phyloP scores from a whole-genome alignment of 2,888 invertebrate species.

The Miltochrista miniata region DNA sequence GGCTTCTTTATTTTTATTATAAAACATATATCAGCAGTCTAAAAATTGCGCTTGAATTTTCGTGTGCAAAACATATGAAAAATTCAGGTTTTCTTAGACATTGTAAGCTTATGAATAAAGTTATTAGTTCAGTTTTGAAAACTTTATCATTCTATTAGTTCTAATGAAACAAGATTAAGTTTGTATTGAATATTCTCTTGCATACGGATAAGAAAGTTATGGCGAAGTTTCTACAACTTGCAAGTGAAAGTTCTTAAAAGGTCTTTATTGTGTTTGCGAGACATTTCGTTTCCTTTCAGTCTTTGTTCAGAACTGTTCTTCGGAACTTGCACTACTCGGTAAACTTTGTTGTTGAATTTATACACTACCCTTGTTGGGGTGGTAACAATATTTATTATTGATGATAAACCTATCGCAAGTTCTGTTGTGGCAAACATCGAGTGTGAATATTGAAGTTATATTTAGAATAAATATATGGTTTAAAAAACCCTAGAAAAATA shows the following conservation, averaged over 20 bases:
- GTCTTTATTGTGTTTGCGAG: conserved; percentile 59
- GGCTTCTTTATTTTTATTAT: conserved; percentile 33
- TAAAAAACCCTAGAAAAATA: too few relatives aligned
- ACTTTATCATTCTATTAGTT: conserved; percentile 9
- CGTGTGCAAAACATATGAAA: background rate
- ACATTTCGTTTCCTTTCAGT: conserved; percentile 59
- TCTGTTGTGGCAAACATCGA: background rate
- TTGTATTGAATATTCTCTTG: conserved; percentile 8
- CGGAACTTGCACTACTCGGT: conserved; percentile 47
- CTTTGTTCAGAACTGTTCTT: conserved; percentile 51
- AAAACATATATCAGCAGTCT: background rate
- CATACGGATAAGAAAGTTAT: conserved; percentile 33
- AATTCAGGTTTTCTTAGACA: background rate
- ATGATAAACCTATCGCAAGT: conserved; percentile 25
- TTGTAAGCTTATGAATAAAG: background rate
- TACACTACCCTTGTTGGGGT: conserved; percentile 50
- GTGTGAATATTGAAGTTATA: background rate
- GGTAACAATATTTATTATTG: conserved; percentile 25
- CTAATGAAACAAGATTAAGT: conserved; percentile 23
- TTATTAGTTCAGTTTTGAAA: background rate
- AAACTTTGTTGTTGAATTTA: conserved; percentile 53
- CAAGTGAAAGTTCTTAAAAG: conserved; percentile 55
- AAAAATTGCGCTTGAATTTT: background rate
- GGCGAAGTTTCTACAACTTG: conserved; percentile 24
- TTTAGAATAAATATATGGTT: conserved; percentile 3